A percentile compares a stretch with the other conserved stretches of the same genome.
These are phyloP conservation scores for Sorex maritimensis DNA, from an alignment of 2,797 vertebrate genomes.

Conservation along the genomic window DNA sequence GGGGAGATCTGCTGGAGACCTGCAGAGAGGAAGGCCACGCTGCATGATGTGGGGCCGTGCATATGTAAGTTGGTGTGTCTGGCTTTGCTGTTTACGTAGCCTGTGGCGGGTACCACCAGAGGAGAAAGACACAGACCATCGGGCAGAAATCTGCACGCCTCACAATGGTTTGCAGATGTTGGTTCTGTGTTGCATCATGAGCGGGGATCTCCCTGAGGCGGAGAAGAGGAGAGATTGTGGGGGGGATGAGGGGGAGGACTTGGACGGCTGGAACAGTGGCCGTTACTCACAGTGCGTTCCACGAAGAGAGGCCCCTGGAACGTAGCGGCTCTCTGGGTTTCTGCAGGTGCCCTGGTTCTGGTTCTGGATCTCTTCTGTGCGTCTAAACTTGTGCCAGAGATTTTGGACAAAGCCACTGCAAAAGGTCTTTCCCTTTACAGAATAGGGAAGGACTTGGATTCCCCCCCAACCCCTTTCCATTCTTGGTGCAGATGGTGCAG, in stretches of 20 bases:
- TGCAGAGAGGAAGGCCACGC: not conserved
- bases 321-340: not conserved
- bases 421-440: constrained; percentile 73
- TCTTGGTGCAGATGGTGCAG: constrained; percentile 85
- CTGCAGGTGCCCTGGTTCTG: not conserved
- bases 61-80: not conserved
- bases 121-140: not conserved
- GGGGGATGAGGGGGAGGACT: not conserved
- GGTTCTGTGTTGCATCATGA: not conserved
- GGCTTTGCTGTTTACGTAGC: not conserved
- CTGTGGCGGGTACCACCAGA: not conserved
- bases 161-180: constrained; percentile 44
- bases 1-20: not conserved
- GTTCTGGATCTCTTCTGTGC: constrained; percentile 37
- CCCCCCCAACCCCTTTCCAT: not conserved
- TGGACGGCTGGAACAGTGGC: not conserved
- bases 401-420: constrained; percentile 75
- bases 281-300: not conserved
- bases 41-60: rapidly evolving
- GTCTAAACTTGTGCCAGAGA: constrained; percentile 79
- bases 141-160: constrained; percentile 23
- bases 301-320: not conserved
- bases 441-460: not conserved
- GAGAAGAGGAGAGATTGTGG: not conserved
- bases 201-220: rapidly evolving